Evolutionary conservation across 2,888 invertebrate genomes (phyloP).

Genomic region (Lasioglossum morio): DNA sequence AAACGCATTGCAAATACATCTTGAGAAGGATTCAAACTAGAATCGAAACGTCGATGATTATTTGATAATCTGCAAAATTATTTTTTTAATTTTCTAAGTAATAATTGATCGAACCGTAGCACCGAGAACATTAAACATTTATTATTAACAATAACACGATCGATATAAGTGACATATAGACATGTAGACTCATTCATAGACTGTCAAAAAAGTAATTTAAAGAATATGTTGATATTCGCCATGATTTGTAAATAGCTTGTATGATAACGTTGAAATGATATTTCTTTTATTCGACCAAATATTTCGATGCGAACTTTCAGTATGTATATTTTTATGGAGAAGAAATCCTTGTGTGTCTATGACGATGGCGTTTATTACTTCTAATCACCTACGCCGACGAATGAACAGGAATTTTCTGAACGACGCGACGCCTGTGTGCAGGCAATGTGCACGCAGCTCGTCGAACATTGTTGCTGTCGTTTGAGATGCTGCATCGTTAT

Average conservation of each 20-base stretch:
- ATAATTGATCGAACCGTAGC: too few species aligned
- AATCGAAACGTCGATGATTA: too few species aligned
- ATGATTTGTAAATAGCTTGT: not conserved
- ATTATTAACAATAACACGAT: too few species aligned
- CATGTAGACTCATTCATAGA: not conserved
- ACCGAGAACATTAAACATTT: too few species aligned
- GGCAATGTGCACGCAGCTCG: slow-evolving; percentile 61
- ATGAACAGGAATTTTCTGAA: slow-evolving; percentile 51
- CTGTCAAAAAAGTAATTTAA: not conserved
- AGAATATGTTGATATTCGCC: not conserved
- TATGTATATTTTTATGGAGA: not conserved
- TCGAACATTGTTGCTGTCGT: slow-evolving; percentile 44
- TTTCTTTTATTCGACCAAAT: not conserved
- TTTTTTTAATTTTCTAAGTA: too few species aligned
- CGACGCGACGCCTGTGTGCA: slow-evolving; percentile 30
- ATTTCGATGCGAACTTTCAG: not conserved
- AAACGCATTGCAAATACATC: too few species aligned
- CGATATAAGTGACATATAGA: too few species aligned
- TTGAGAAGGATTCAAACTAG: too few species aligned
- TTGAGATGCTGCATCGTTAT: slow-evolving; percentile 54
- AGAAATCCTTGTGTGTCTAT: not conserved
- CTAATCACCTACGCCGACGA: slow-evolving; percentile 24
- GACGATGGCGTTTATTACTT: slow-evolving; percentile 1
- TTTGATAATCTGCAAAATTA: too few species aligned
- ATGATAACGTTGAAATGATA: not conserved